phyloP scores from a whole-genome alignment of 2,113 vertebrate genomes.

The Crotalus helleri region DNA sequence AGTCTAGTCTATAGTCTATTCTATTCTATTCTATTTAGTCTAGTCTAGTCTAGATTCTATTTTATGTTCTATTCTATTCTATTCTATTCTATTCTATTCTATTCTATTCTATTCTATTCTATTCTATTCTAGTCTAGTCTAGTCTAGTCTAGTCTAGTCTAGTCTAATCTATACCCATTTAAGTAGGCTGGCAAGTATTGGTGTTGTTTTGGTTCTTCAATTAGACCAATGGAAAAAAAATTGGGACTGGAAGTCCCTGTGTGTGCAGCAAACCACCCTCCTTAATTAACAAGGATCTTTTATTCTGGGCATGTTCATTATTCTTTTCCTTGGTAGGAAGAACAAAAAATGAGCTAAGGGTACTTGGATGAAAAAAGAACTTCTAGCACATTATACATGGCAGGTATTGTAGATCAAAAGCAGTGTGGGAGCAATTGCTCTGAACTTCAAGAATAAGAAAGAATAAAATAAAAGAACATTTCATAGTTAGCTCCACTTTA shows the following conservation, averaged over 20 bases:
- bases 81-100: too few species aligned
- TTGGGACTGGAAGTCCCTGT: conserved; percentile 60
- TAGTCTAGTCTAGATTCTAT: rapidly evolving
- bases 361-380: conserved; percentile 39
- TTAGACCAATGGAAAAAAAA: conserved; percentile 56
- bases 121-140: too few species aligned
- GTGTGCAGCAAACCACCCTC: conserved; percentile 64
- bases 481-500: conserved; percentile 19
- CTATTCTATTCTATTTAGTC: too few species aligned
- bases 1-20: too few species aligned
- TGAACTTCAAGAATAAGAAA: conserved; percentile 47
- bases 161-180: neutral
- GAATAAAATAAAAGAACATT: conserved; percentile 20
- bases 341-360: conserved; percentile 57
- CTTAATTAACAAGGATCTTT: conserved; percentile 72
- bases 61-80: too few species aligned
- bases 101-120: too few species aligned
- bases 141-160: too few species aligned
- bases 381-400: conserved; percentile 45
- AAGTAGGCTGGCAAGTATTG: neutral
- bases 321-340: conserved; percentile 68
- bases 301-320: conserved; percentile 69
- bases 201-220: neutral
- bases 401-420: conserved; percentile 53
- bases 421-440: conserved; percentile 30